These are phyloP conservation scores for Sarcoramphus papa DNA, from an alignment of 2,797 vertebrate genomes.

Conservation along the genomic window DNA sequence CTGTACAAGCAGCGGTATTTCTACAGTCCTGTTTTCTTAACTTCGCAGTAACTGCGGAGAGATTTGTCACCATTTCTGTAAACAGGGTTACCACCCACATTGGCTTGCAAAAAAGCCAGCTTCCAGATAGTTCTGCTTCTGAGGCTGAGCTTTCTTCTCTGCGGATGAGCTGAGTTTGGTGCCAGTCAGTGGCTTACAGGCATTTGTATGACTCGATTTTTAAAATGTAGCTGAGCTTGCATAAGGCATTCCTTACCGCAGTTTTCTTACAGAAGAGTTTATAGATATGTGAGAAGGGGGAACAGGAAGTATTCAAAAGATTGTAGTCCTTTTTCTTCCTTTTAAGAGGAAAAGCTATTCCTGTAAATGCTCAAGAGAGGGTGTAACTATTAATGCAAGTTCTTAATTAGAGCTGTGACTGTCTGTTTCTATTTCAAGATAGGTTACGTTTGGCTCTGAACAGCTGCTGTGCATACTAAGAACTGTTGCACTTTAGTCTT, in stretches of 20 bases:
- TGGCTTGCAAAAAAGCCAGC: neutral
- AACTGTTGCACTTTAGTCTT: neutral
- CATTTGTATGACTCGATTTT: neutral
- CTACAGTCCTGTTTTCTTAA: neutral
- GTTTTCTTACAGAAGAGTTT: neutral
- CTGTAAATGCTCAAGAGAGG: neutral
- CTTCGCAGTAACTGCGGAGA: neutral
- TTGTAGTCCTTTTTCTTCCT: neutral
- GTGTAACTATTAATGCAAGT: neutral
- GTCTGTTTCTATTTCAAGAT: neutral
- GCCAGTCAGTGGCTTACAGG: neutral
- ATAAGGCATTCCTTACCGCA: neutral
- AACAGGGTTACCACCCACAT: neutral
- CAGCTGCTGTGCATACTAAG: slow-evolving; percentile 7
- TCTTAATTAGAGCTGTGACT: neutral
- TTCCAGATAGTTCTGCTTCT: slow-evolving; percentile 15
- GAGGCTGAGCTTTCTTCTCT: neutral
- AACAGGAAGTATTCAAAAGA: neutral
- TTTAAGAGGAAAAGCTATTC: neutral
- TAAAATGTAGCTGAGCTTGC: neutral
- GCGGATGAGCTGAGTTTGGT: neutral
- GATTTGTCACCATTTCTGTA: neutral
- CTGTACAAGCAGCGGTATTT: neutral
- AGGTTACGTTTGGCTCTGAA: neutral
- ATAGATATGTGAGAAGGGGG: neutral